Percentiles rank a stretch among this genome's conserved stretches.
Evolutionary conservation across 1,140 invertebrate species (phyloP).

Genomic region (Onthophagus taurus): DNA sequence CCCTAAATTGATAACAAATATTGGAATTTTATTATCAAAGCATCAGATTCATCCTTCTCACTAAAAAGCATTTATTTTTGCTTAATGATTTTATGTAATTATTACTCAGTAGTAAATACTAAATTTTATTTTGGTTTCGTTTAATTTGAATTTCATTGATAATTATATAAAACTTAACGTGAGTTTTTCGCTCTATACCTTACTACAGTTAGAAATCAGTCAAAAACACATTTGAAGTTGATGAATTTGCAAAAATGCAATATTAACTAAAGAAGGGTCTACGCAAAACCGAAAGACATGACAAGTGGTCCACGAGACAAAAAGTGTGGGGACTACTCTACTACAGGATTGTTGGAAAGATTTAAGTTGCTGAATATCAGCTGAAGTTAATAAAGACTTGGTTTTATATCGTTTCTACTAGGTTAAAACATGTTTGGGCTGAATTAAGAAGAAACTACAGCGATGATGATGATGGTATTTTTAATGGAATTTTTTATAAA

Average conservation of each 20-base stretch:
- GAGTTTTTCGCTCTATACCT: background rate
- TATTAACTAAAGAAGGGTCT: background rate
- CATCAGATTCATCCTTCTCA: background rate
- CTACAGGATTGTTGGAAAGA: background rate
- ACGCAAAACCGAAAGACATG: background rate
- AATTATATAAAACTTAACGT: background rate
- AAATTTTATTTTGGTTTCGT: background rate
- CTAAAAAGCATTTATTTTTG: constrained; percentile 1
- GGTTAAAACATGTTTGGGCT: no score
- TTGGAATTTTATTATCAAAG: background rate
- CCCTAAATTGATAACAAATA: constrained; percentile 2
- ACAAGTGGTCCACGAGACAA: background rate
- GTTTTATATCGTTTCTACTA: no score
- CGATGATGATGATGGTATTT: no score
- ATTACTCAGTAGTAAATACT: background rate
- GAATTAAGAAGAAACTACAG: no score
- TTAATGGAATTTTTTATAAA: no score
- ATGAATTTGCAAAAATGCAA: background rate
- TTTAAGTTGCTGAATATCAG: no score
- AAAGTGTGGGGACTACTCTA: background rate
- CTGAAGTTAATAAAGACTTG: no score
- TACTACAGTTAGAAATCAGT: background rate
- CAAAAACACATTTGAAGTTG: no score
- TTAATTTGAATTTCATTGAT: background rate
- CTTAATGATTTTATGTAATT: no score